Conservation (phyloP, 1,140 invertebrate species). For the Papilio xuthus region DNA sequence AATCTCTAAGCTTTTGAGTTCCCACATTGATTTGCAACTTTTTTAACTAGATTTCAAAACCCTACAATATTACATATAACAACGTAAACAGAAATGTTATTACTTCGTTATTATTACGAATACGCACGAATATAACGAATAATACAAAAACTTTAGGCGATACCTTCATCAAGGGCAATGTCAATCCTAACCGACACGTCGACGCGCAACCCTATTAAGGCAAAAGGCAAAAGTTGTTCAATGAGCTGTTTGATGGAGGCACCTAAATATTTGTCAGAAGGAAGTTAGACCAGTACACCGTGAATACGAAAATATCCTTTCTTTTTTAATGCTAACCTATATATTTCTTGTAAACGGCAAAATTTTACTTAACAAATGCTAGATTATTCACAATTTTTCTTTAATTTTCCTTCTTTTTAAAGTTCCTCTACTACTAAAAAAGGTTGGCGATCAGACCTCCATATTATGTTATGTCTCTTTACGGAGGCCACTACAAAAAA, state of each 20-base stretch:
- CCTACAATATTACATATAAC: not conserved
- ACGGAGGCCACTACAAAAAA: too few species aligned
- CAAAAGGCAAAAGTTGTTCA: constrained; percentile 31
- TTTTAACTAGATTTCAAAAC: not conserved
- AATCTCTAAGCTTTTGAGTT: too few species aligned
- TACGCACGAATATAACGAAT: not conserved
- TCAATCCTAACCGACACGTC: constrained; percentile 27
- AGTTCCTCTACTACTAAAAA: too few species aligned
- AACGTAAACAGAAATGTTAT: not conserved
- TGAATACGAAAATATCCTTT: not conserved
- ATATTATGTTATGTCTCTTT: too few species aligned
- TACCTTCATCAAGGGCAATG: constrained; percentile 30
- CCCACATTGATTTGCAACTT: too few species aligned
- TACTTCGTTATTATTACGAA: not conserved
- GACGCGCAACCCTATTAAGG: constrained; percentile 25
- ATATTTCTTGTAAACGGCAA: not conserved
- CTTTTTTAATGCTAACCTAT: not conserved
- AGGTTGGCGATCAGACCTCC: too few species aligned
- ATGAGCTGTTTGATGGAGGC: constrained; percentile 12
- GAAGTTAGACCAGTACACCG: not conserved
- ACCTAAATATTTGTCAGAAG: not conserved
- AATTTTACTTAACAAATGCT: not conserved
- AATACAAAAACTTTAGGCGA: constrained; percentile 22
- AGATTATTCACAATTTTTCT: too few species aligned
- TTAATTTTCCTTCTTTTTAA: too few species aligned